These are phyloP conservation scores for Galago senegalensis DNA, from an alignment of 2,797 vertebrate species.

Conservation along the genomic window DNA sequence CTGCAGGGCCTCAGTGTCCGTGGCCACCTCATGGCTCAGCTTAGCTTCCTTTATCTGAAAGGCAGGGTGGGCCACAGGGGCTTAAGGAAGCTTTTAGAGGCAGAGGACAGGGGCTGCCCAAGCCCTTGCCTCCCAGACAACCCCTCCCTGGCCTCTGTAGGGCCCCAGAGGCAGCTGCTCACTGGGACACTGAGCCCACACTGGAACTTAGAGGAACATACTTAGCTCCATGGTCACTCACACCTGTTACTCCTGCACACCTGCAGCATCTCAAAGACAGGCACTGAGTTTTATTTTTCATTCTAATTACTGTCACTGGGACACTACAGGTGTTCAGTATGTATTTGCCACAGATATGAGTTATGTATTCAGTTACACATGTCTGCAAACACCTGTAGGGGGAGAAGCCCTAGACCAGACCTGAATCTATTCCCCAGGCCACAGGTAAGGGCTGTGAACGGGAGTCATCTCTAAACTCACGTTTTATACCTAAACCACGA, in stretches of 20 bases:
- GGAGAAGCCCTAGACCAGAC: background rate
- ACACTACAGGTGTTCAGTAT: background rate
- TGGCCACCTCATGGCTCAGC: conserved; percentile 91
- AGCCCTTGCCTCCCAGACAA: accelerated
- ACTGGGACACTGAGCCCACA: background rate
- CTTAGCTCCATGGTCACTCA: accelerated
- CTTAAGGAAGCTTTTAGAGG: background rate
- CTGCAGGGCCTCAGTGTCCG: conserved; percentile 90
- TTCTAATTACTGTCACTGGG: background rate
- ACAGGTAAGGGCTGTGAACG: background rate
- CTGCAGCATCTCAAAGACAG: background rate
- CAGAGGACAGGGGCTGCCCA: background rate
- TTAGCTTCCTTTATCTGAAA: conserved; percentile 90
- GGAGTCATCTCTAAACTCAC: background rate
- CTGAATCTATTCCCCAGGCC: background rate
- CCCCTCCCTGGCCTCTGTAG: background rate
- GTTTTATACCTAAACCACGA: background rate
- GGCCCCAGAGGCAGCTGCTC: background rate
- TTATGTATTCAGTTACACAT: background rate
- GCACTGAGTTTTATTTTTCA: background rate
- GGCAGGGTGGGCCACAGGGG: accelerated
- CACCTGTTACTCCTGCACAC: background rate
- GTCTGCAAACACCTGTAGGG: background rate
- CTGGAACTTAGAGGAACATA: background rate
- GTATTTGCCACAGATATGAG: background rate